Evolutionary conservation across 2,113 vertebrate genomes (phyloP).

Genomic region (Pogona vitticeps): DNA sequence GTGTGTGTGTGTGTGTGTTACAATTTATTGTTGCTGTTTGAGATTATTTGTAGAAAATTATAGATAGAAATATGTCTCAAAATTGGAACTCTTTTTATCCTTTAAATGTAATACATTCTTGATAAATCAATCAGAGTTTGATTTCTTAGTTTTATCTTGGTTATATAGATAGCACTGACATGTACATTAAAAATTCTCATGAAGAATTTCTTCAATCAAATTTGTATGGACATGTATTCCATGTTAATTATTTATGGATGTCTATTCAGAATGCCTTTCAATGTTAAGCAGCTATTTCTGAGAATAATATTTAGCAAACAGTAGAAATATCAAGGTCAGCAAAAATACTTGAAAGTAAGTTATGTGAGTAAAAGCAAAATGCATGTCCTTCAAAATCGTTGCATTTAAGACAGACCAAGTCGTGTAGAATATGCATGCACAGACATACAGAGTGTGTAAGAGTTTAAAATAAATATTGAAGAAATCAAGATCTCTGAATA

Average conservation of each 20-base stretch:
- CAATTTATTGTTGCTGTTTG: neutral
- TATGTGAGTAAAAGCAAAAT: accelerated
- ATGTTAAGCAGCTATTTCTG: neutral
- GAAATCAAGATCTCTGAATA: neutral
- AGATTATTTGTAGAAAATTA: neutral
- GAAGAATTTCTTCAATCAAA: neutral
- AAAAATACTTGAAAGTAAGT: accelerated
- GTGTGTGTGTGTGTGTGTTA: neutral
- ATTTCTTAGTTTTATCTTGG: neutral
- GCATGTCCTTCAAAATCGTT: neutral
- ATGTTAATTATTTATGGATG: neutral
- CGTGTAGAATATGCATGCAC: no score
- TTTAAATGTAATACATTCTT: neutral
- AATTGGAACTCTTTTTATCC: neutral
- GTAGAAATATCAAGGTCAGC: neutral
- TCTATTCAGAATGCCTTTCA: accelerated
- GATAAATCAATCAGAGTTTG: neutral
- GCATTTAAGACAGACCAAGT: neutral
- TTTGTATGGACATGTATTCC: no score
- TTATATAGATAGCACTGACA: neutral
- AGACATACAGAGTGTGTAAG: no score
- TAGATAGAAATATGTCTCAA: neutral
- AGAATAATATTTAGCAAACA: constrained; percentile 10
- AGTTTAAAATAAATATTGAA: neutral
- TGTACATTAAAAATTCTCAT: neutral